These are phyloP conservation scores for Apistogramma diplotaenia DNA, from an alignment of 2,113 vertebrate genomes.

Conservation along the genomic window DNA sequence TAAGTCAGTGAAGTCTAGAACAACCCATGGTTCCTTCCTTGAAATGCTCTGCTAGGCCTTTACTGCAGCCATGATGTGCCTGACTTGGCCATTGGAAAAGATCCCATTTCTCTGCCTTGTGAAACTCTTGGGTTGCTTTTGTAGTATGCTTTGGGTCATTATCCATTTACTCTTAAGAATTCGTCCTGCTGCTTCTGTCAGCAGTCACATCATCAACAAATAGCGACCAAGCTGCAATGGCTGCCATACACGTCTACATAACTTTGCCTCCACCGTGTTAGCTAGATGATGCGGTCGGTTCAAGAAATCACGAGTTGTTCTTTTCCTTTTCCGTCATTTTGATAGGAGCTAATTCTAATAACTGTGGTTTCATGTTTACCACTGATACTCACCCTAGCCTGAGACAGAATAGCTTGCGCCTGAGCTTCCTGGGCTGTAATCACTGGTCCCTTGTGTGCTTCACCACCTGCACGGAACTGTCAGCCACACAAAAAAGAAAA, in stretches of 20 bases:
- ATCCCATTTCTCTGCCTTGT: neutral
- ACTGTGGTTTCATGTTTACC: neutral
- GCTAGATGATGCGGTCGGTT: neutral
- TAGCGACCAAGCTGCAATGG: neutral
- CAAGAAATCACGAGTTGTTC: neutral
- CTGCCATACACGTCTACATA: too few relatives aligned
- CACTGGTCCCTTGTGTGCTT: slow-evolving; percentile 90
- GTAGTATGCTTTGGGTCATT: neutral
- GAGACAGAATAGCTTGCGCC: slow-evolving; percentile 95
- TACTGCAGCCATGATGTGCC: neutral
- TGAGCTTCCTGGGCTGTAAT: slow-evolving; percentile 95
- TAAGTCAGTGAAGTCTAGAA: neutral
- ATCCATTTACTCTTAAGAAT: neutral
- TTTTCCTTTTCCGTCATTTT: neutral
- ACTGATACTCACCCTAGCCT: slow-evolving; percentile 85
- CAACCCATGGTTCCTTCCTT: neutral
- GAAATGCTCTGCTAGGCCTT: neutral
- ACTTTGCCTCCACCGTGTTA: neutral
- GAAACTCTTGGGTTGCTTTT: neutral
- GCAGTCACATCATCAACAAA: neutral
- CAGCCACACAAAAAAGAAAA: slow-evolving; percentile 21
- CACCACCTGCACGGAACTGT: slow-evolving; percentile 94
- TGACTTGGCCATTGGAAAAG: neutral
- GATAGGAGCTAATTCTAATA: neutral
- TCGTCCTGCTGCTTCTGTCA: neutral